A percentile compares a stretch with the other conserved stretches of the same genome.
These are phyloP conservation scores for Zaprionus ornatus DNA, from an alignment of 1,140 invertebrate genomes.

Conservation along the genomic window DNA sequence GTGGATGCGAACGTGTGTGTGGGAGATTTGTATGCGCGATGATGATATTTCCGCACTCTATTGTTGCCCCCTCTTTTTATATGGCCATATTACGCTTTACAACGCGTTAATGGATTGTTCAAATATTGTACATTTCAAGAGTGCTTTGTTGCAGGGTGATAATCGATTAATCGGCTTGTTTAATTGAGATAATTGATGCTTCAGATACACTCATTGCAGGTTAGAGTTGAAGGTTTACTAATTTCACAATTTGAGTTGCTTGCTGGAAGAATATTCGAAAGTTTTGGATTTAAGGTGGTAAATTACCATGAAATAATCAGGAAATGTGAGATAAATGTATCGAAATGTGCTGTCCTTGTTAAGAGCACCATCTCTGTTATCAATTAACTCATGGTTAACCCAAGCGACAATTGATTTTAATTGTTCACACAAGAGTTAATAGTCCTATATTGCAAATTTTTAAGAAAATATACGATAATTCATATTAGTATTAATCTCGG, in stretches of 20 bases:
- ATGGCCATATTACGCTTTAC: constrained; percentile 22
- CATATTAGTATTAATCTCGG: too few species aligned
- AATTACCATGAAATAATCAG: not conserved
- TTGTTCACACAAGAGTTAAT: too few species aligned
- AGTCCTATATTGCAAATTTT: too few species aligned
- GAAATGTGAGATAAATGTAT: not conserved
- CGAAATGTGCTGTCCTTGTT: too few species aligned
- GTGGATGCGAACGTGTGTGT: constrained; percentile 15
- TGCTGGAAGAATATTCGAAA: not conserved
- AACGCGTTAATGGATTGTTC: constrained; percentile 25
- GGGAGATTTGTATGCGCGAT: constrained; percentile 12
- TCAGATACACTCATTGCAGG: constrained; percentile 3
- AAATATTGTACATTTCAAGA: constrained; percentile 16
- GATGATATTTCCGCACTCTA: constrained; percentile 29
- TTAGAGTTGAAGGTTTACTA: not conserved
- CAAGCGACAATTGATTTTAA: too few species aligned
- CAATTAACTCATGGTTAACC: too few species aligned
- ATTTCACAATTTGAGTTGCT: not conserved
- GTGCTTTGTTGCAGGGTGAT: constrained; percentile 22
- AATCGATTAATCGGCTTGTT: constrained; percentile 19
- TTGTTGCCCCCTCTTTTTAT: constrained; percentile 11
- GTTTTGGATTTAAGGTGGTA: not conserved
- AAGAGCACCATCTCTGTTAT: too few species aligned
- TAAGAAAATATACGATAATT: too few species aligned
- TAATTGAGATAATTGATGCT: constrained; percentile 20